Conservation (phyloP, 2,113 vertebrate genomes). For the Oncorhynchus keta region DNA sequence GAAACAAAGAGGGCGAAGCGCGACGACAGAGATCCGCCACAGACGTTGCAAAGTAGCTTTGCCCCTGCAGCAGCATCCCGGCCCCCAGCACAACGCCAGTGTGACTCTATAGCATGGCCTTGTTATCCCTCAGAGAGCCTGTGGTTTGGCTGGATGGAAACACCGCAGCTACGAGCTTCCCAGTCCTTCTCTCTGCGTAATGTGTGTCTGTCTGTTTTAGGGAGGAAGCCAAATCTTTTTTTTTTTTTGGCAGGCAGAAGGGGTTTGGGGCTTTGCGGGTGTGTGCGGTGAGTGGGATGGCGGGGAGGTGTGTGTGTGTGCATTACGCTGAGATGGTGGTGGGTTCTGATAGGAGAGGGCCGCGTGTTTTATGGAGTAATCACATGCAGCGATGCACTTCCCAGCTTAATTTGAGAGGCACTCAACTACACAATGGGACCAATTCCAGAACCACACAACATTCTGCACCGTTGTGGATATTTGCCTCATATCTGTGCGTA, state of each 20-base stretch:
- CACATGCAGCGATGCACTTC: conserved; percentile 1
- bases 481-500: not conserved
- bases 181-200: conserved; percentile 53
- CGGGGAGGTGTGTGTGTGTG: conserved; percentile 5
- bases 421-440: conserved; percentile 19
- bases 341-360: conserved; percentile 13
- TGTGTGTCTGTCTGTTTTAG: conserved; percentile 45
- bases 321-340: not conserved
- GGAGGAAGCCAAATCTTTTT: conserved; percentile 54
- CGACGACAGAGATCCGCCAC: too few species aligned
- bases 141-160: conserved; percentile 48
- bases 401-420: not conserved
- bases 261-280: not conserved
- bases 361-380: conserved; percentile 37
- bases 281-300: not conserved
- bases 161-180: conserved; percentile 3
- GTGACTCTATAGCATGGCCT: conserved; percentile 3
- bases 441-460: not conserved
- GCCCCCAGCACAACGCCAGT: not conserved
- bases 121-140: conserved; percentile 24
- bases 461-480: not conserved
- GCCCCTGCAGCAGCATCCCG: not conserved
- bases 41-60: conserved; percentile 1
- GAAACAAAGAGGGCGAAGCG: not conserved
- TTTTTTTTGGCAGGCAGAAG: conserved; percentile 49